Percentiles rank a stretch among this genome's conserved stretches.
Evolutionary conservation across 2,797 vertebrate species (phyloP).

Genomic region (Allobates femoralis): DNA sequence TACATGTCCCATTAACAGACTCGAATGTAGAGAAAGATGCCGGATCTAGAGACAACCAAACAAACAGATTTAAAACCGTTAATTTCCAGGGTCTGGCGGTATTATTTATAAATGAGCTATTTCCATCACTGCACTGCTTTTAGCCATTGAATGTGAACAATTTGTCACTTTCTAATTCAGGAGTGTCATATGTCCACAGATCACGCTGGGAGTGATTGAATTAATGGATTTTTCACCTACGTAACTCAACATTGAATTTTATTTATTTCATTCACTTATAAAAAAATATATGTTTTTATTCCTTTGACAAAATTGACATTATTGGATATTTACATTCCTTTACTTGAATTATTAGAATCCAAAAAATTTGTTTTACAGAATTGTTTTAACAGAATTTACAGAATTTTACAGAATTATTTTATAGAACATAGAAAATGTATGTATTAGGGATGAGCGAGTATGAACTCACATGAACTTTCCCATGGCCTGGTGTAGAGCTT

Average conservation of each 20-base stretch:
- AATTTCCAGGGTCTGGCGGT: not conserved
- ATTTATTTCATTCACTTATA: not conserved
- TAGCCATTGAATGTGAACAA: not conserved
- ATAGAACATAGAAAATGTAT: too few relatives aligned
- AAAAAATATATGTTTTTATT: too few relatives aligned
- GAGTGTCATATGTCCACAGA: not conserved
- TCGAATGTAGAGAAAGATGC: not conserved
- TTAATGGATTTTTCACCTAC: not conserved
- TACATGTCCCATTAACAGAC: not conserved
- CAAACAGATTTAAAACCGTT: not conserved
- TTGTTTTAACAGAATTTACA: too few relatives aligned
- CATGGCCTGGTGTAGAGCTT: too few relatives aligned
- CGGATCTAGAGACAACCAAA: not conserved
- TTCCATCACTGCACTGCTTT: not conserved
- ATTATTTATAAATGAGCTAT: not conserved
- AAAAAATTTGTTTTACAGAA: not conserved
- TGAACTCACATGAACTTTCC: too few relatives aligned
- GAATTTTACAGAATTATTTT: too few relatives aligned
- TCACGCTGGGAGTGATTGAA: not conserved
- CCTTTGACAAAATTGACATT: not conserved
- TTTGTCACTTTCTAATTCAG: constrained; percentile 1
- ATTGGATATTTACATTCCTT: not conserved
- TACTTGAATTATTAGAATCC: not conserved
- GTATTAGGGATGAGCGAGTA: too few relatives aligned
- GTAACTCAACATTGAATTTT: not conserved